Base-by-base conservation (phyloP, 2,797 vertebrate genomes). In the Ptychobarbus kaznakovi region DNA sequence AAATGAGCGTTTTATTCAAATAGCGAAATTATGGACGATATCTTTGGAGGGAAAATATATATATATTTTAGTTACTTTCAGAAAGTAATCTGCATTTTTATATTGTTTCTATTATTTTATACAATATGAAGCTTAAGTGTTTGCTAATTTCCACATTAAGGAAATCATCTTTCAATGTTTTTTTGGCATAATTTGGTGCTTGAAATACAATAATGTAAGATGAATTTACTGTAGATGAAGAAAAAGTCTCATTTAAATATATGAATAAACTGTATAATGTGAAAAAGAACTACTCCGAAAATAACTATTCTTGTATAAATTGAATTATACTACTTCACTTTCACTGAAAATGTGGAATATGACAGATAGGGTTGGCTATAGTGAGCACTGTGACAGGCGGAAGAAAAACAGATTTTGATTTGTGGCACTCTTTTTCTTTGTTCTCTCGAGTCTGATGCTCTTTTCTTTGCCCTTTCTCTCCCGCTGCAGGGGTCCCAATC, bases 1-100 rank as follows among this genome's bases (percentile, higher is more conserved):
- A 82, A 83, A 87, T 85, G 53, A 86, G 72, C 68, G 38, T 80
- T 78, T 56, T 83, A 80, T 83, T 78, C 68, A 80, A 83, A 82
- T n/a, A 68, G 42, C 0, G 11, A 77, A 86, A 83, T 88, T 87
- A 86, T 44, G 79, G 40, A 28, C 9, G 22, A 38, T 25, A 38
- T 68, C 46, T 79, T 49, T 51, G 3, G 32, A 9, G 1, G 5
- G 2, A 3, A 8, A n/a, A 32, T n/a, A 35, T 3, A 74, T 18
- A 74, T 4, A 2, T 80, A 85, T 58, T 0, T 44, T 11, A 10
- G 42, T 40, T 53, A 4, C 15, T 56, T 44, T 75, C 11, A 68
- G 58, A 76, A 1, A 80, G 25, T 25, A 9, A 35, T 66, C 20
- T 28, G 18, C 15, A 61, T 25, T 25, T n/a, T 42, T 25, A 2